Evolutionary conservation across 2,113 vertebrate species (phyloP).

Genomic region (Nesoenas mayeri): DNA sequence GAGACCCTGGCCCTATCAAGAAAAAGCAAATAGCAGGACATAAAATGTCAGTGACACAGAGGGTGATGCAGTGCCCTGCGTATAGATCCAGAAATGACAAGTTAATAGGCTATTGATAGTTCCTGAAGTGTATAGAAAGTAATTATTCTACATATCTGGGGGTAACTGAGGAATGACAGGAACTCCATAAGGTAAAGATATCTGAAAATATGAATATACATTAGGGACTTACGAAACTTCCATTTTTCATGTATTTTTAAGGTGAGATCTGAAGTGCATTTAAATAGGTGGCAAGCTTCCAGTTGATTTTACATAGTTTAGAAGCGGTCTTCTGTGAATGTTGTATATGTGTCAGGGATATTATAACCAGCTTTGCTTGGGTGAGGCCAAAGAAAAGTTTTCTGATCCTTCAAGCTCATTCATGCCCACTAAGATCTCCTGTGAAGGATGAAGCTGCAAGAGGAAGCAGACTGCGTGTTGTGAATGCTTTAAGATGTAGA

Average conservation of each 20-base stretch:
- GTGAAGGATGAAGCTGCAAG: neutral
- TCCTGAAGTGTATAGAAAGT: slow-evolving; percentile 14
- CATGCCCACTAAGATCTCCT: neutral
- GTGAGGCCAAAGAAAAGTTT: neutral
- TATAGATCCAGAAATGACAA: slow-evolving; percentile 59
- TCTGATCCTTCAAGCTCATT: neutral
- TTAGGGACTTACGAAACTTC: neutral
- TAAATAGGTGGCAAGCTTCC: neutral
- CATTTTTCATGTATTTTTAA: neutral
- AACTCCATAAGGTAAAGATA: neutral
- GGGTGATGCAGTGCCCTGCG: neutral
- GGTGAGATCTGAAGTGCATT: neutral
- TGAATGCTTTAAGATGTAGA: neutral
- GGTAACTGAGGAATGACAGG: neutral
- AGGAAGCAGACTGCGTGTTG: neutral
- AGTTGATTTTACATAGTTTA: neutral
- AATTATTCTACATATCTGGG: slow-evolving; percentile 25
- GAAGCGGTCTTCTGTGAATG: neutral
- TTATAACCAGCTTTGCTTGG: neutral
- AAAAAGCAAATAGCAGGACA: slow-evolving; percentile 58
- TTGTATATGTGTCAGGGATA: neutral
- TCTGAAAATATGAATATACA: neutral
- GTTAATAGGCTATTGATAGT: slow-evolving; percentile 50
- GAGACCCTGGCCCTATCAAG: slow-evolving; percentile 31
- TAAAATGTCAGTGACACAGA: slow-evolving; percentile 37